Evolutionary conservation across 2,797 vertebrate species (phyloP), one percentile per base, ranked within the genome.

Genomic region (Uromys caudimaculatus): DNA sequence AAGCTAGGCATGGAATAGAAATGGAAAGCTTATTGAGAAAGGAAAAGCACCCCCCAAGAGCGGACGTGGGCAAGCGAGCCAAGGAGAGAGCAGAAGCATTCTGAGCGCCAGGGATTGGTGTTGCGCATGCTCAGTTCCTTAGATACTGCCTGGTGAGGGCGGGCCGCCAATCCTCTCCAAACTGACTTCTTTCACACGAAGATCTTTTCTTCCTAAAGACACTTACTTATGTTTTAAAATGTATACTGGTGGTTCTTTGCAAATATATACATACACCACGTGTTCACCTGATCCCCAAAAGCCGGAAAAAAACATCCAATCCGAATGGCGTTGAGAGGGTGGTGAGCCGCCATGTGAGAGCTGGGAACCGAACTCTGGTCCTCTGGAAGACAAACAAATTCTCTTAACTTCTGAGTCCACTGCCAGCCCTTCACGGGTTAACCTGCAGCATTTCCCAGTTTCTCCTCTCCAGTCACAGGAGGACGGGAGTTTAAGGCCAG

Each of bases 61-160:
- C 27, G 7, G 81, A 62, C 3, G 0, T 58, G 56, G 79, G 23
- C 56, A 29, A 44, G 38, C 2, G 19, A 50, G 44, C 83, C 0
- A 0, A 50, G 83, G 32, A 35, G 29, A 4, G 44, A 19, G 38
- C 56, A 44, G 38, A 60, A 19, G 24, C 16, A 12, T 44, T 11
- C 24, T 0, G 16, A 6, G 56, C 38, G 54, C 27, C 1, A 1
- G n/a, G 54, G n/a, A 1, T 82, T 82, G 17, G 79, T 4, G 8
- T 82, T 13, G 8, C 21, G 2, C 2, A 8, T 62, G 27, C 81
- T 84, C 38, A 44, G 81, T 47, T 44, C 11, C 17, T 64, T 11
- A 32, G 38, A 7, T 32, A 3, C 24, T 44, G 7, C 27, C 16
- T 62, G 58, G 27, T 32, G 58, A 47, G 24, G 27, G 60, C 8